Percentiles rank a stretch among this genome's conserved stretches.
phyloP scores from a whole-genome alignment of 2,888 invertebrate species.

The Camptogramma bilineatum region DNA sequence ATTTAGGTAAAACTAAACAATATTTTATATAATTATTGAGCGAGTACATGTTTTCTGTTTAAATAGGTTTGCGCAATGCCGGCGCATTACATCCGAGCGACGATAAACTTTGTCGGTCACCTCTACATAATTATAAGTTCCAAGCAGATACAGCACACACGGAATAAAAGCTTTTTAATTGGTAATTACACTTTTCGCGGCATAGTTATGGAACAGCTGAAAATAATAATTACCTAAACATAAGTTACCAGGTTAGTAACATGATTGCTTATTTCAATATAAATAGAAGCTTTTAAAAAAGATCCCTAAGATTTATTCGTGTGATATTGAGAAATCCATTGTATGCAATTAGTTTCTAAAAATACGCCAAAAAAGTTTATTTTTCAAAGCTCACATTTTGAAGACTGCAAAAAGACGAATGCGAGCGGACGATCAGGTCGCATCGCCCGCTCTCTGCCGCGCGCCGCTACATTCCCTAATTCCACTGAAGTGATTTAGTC shows the following conservation, averaged over 20 bases:
- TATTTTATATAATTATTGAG: constrained; percentile 2
- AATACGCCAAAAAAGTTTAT: not conserved
- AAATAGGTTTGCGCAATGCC: constrained; percentile 77
- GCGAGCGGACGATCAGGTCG: constrained; percentile 69
- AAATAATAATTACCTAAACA: not conserved
- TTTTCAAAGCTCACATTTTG: constrained; percentile 57
- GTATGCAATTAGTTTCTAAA: constrained; percentile 16
- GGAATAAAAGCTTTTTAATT: constrained; percentile 23
- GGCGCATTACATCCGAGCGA: constrained; percentile 77
- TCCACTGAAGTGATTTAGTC: constrained; percentile 53
- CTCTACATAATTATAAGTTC: constrained; percentile 46
- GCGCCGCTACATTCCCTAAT: constrained; percentile 62
- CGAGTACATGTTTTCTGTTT: constrained; percentile 44
- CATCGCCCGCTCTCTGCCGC: constrained; percentile 48
- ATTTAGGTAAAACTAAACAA: not conserved
- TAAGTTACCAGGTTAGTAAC: not conserved
- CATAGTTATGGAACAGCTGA: not conserved
- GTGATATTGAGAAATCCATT: constrained; percentile 1
- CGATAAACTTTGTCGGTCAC: constrained; percentile 84
- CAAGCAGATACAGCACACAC: constrained; percentile 27
- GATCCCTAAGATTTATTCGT: not conserved
- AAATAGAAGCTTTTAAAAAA: not conserved
- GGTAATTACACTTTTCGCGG: constrained; percentile 17
- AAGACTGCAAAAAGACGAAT: constrained; percentile 77
- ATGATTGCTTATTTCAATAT: not conserved